Percentiles rank a stretch among this genome's conserved stretches.
phyloP scores from a whole-genome alignment of 2,888 invertebrate species.

The Amiota mariae region DNA sequence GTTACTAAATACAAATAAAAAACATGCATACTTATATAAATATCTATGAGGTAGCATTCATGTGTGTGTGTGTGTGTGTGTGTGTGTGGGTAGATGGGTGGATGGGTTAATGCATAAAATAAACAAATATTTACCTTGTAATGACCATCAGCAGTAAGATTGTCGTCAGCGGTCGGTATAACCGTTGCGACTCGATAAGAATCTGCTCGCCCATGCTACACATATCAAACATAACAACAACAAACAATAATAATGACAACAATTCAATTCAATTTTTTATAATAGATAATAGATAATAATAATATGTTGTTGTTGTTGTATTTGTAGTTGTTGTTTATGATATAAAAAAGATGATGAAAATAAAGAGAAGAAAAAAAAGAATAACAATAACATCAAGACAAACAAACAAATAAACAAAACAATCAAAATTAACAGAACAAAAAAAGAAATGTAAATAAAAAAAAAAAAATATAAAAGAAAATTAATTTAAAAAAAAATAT shows the following conservation, averaged over 20 bases:
- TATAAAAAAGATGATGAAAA: constrained; percentile 45
- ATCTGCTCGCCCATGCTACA: constrained; percentile 94
- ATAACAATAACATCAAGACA: no score
- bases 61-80: constrained; percentile 33
- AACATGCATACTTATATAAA: constrained; percentile 11
- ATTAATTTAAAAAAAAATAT: constrained; percentile 20
- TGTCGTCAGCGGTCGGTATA: constrained; percentile 92
- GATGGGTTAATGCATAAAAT: background rate
- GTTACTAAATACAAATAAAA: no score
- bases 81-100: constrained; percentile 13
- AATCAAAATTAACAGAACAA: constrained; percentile 36
- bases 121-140: constrained; percentile 80
- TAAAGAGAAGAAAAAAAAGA: constrained; percentile 25
- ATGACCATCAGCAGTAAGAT: constrained; percentile 95
- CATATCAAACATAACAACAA: constrained; percentile 67
- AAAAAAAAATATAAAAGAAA: constrained; percentile 43
- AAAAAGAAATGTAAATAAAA: constrained; percentile 44
- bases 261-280: no score
- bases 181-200: constrained; percentile 98
- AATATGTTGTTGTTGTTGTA: constrained; percentile 23
- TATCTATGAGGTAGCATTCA: constrained; percentile 20
- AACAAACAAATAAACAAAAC: constrained; percentile 38
- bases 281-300: constrained; percentile 47
- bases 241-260: constrained; percentile 51
- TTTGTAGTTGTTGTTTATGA: constrained; percentile 31